Conservation (phyloP, 53 echinoderm and acorn worm genomes). For the Arbacia lixula region DNA sequence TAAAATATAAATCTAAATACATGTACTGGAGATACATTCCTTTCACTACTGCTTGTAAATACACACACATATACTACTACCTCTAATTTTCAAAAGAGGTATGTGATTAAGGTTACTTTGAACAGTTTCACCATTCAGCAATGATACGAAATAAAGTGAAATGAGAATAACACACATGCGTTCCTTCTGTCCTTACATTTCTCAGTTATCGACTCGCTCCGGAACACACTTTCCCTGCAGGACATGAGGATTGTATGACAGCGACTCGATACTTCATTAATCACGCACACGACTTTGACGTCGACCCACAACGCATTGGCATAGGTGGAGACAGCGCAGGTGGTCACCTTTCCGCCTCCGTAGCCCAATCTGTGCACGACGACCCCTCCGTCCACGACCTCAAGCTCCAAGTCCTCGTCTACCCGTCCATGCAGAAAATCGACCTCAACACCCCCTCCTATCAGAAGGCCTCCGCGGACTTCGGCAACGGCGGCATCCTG, state of each 20-base stretch:
- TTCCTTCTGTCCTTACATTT: too few species aligned
- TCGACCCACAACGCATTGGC: slow-evolving; percentile 67
- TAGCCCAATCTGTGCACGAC: slow-evolving; percentile 73
- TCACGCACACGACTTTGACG: slow-evolving; percentile 68
- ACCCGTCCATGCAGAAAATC: slow-evolving; percentile 74
- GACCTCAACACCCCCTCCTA: slow-evolving; percentile 75
- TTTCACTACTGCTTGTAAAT: too few species aligned
- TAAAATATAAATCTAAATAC: too few species aligned
- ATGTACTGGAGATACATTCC: too few species aligned
- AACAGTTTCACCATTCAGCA: too few species aligned
- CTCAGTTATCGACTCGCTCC: slow-evolving; percentile 85
- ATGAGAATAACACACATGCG: too few species aligned
- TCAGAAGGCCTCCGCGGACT: slow-evolving; percentile 42
- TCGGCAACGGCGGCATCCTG: slow-evolving; percentile 21
- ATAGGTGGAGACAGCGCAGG: slow-evolving; percentile 87
- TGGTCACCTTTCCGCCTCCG: slow-evolving; percentile 73
- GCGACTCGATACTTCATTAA: slow-evolving; percentile 75
- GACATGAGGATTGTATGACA: slow-evolving; percentile 69
- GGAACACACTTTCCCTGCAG: slow-evolving; percentile 68
- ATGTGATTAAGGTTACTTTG: too few species aligned
- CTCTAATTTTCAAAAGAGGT: too few species aligned
- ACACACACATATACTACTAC: too few species aligned
- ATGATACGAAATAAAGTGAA: too few species aligned
- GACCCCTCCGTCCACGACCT: slow-evolving; percentile 61
- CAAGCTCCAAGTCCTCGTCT: slow-evolving; percentile 75